Evolutionary conservation across 2,113 vertebrate species (phyloP).

Genomic region (Pelodiscus sinensis): DNA sequence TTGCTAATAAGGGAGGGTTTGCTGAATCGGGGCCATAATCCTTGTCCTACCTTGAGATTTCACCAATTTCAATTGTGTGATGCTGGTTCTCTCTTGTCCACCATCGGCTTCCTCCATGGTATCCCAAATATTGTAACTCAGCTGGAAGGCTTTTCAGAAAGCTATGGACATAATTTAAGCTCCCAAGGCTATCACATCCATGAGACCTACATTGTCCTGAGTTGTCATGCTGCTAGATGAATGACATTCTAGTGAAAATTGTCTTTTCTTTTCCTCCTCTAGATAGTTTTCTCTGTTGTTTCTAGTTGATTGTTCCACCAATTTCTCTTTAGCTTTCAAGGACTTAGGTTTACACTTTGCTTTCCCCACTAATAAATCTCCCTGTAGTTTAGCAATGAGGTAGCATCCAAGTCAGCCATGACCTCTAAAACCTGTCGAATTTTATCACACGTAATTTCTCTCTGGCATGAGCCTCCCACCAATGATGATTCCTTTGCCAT

Average conservation of each 20-base stretch:
- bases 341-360: conserved; percentile 11
- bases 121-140: neutral
- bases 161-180: neutral
- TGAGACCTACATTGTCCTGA: neutral
- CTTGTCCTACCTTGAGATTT: conserved; percentile 5
- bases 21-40: neutral
- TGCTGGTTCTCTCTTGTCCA: neutral
- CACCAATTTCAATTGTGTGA: neutral
- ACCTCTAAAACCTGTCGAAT: conserved; percentile 30
- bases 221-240: neutral
- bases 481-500: conserved; percentile 21
- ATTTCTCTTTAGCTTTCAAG: conserved; percentile 31
- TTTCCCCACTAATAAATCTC: conserved; percentile 39
- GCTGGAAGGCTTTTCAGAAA: neutral
- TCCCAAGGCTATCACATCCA: neutral
- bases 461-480: neutral
- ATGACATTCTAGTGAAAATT: neutral
- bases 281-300: neutral
- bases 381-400: neutral
- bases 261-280: neutral
- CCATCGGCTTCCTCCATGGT: neutral
- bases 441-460: conserved; percentile 58
- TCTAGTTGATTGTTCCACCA: neutral
- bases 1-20: neutral
- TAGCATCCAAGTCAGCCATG: conserved; percentile 13